These are phyloP conservation scores for Coenonympha glycerion DNA, from an alignment of 2,888 invertebrate species.

Conservation along the genomic window DNA sequence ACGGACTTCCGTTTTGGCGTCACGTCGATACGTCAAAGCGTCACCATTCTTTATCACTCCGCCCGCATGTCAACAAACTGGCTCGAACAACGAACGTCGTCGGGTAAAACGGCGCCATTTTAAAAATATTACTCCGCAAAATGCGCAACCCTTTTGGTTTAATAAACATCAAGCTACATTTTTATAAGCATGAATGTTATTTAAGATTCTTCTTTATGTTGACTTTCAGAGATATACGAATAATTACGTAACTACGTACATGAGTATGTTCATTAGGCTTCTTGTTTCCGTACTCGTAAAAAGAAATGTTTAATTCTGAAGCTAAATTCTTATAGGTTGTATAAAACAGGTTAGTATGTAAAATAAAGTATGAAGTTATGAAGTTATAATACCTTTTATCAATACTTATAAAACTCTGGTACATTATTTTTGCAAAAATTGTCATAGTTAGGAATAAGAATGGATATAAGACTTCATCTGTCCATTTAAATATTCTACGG, in stretches of 20 bases:
- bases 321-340: too few relatives aligned
- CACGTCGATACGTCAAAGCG: conserved; percentile 35
- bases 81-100: conserved; percentile 29
- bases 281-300: conserved; percentile 3
- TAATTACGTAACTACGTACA: background rate
- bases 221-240: background rate
- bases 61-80: conserved; percentile 43
- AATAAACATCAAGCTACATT: background rate
- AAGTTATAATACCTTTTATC: too few relatives aligned
- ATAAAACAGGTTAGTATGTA: too few relatives aligned
- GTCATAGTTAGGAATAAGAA: too few relatives aligned
- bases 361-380: too few relatives aligned
- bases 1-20: conserved; percentile 37
- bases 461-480: too few relatives aligned
- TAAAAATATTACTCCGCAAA: conserved; percentile 8
- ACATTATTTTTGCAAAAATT: too few relatives aligned
- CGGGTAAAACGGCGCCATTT: conserved; percentile 10
- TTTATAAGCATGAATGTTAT: conserved; percentile 2
- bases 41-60: conserved; percentile 43
- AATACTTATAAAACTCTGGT: too few relatives aligned
- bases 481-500: too few relatives aligned
- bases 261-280: conserved; percentile 1
- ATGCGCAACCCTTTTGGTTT: background rate
- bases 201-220: background rate
- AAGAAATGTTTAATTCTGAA: too few relatives aligned